phyloP scores from a whole-genome alignment of 2,888 invertebrate species.

The Chromoteleia sp. region DNA sequence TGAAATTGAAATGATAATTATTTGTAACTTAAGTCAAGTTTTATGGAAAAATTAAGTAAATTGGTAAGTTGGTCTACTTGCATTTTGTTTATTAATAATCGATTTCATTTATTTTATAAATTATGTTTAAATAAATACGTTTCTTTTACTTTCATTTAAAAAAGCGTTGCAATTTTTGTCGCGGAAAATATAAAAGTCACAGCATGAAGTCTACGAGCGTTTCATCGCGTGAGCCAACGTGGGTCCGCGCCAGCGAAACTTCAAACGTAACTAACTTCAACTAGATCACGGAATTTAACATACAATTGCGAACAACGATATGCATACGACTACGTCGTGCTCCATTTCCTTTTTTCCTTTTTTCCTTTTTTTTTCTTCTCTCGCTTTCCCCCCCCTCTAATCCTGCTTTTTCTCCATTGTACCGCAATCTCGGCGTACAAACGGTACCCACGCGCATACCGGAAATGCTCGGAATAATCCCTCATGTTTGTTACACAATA shows the following conservation, averaged over 20 bases:
- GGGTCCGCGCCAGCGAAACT: slow-evolving; percentile 36
- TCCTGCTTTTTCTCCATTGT: slow-evolving; percentile 66
- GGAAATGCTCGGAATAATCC: slow-evolving; percentile 70
- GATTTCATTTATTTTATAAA: too few relatives aligned
- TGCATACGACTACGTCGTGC: slow-evolving; percentile 71
- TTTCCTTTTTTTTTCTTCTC: slow-evolving; percentile 67
- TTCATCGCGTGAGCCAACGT: slow-evolving; percentile 10
- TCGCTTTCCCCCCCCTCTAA: slow-evolving; percentile 29
- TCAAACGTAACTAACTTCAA: slow-evolving; percentile 54
- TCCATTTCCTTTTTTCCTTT: slow-evolving; percentile 74
- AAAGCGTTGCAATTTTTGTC: neutral
- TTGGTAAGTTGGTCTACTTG: too few relatives aligned
- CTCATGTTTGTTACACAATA: slow-evolving; percentile 69
- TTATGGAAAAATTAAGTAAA: too few relatives aligned
- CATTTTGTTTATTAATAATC: too few relatives aligned
- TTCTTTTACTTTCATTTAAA: too few relatives aligned
- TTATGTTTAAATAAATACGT: too few relatives aligned
- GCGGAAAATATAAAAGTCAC: neutral
- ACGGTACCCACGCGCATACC: slow-evolving; percentile 71
- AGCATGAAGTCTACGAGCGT: neutral
- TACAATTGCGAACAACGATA: slow-evolving; percentile 77
- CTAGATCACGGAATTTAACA: slow-evolving; percentile 73
- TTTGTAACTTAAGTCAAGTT: too few relatives aligned
- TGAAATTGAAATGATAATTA: too few relatives aligned
- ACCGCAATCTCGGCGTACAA: slow-evolving; percentile 66